A percentile compares a stretch with the other conserved stretches of the same genome.
phyloP scores from a whole-genome alignment of 2,797 vertebrate species.

The Spatula versicolor region DNA sequence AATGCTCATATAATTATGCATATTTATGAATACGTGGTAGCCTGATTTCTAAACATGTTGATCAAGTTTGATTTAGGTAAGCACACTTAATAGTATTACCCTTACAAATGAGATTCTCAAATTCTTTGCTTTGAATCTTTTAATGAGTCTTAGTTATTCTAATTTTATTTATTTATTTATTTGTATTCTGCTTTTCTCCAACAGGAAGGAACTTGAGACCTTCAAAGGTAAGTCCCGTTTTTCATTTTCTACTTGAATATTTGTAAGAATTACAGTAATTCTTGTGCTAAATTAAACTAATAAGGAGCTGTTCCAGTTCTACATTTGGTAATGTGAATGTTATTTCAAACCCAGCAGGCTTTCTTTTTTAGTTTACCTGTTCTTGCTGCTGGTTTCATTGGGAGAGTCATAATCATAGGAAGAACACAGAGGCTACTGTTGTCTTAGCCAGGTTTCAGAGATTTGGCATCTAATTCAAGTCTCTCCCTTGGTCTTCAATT shows the following conservation, averaged over 20 bases:
- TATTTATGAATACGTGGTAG: not conserved
- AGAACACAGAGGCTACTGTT: not conserved
- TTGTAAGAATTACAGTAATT: not conserved
- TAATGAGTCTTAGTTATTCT: not conserved
- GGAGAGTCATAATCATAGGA: not conserved
- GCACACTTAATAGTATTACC: not conserved
- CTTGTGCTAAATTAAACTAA: not conserved
- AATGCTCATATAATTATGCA: not conserved
- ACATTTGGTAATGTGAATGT: not conserved
- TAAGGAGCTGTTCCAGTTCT: not conserved
- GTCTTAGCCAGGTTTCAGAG: not conserved
- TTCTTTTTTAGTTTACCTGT: constrained; percentile 6
- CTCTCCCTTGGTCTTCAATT: not conserved
- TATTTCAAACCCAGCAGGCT: not conserved
- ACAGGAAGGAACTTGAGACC: constrained; percentile 90
- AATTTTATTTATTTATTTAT: not conserved
- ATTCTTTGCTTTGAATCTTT: not conserved
- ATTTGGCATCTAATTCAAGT: not conserved
- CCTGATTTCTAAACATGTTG: not conserved
- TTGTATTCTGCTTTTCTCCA: constrained; percentile 58
- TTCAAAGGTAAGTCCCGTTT: constrained; percentile 87
- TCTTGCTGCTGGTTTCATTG: not conserved
- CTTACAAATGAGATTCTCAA: not conserved
- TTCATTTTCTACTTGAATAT: constrained; percentile 41
- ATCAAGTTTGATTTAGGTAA: not conserved